These are phyloP conservation scores for Aselliscus stoliczkanus DNA, from an alignment of 2,797 vertebrate genomes.

Conservation along the genomic window DNA sequence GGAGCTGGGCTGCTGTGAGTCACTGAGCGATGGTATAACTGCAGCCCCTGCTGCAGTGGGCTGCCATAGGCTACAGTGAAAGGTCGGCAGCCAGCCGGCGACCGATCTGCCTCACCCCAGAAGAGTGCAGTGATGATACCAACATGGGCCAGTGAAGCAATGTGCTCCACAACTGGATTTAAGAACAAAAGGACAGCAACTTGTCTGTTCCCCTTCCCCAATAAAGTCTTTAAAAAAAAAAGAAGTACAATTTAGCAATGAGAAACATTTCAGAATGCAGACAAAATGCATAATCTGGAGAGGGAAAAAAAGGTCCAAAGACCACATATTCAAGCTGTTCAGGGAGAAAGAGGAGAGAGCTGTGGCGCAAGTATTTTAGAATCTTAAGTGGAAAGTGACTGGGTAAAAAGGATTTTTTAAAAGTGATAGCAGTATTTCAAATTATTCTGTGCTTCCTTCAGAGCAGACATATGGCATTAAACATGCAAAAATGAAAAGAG, in stretches of 20 bases:
- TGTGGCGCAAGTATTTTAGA: constrained; percentile 19
- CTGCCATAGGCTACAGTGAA: too few relatives aligned
- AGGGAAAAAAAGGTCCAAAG: neutral
- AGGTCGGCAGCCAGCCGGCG: too few relatives aligned
- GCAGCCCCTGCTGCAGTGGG: too few relatives aligned
- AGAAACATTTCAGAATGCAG: neutral
- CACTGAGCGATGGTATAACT: too few relatives aligned
- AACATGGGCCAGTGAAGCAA: too few relatives aligned
- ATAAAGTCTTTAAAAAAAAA: too few relatives aligned
- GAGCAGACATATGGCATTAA: constrained; percentile 31
- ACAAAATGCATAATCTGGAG: neutral
- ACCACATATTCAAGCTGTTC: constrained; percentile 1
- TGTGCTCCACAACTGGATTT: too few relatives aligned
- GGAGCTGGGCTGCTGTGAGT: too few relatives aligned
- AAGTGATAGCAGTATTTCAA: constrained; percentile 30
- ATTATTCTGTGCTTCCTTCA: constrained; percentile 1
- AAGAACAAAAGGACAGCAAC: too few relatives aligned
- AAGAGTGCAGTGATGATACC: too few relatives aligned
- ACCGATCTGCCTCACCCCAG: too few relatives aligned
- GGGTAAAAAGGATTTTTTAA: neutral
- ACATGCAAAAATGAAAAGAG: neutral
- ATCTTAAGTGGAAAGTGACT: neutral
- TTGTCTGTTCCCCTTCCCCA: too few relatives aligned
- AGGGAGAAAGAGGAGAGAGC: neutral
- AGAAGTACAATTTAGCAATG: neutral